phyloP scores from a whole-genome alignment of 2,888 invertebrate species.

The Zygothrica quintamaculata region DNA sequence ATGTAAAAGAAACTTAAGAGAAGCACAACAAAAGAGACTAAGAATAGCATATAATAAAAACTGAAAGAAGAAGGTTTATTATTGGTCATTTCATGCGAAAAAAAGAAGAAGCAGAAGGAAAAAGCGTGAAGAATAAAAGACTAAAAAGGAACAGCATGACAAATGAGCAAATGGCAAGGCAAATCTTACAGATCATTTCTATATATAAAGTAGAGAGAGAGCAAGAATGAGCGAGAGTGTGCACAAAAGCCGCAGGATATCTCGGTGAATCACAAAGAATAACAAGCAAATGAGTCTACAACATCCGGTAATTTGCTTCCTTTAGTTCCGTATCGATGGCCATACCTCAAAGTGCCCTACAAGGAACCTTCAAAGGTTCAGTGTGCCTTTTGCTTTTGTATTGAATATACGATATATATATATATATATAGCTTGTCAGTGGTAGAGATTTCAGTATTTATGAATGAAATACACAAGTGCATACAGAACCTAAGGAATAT shows the following conservation, averaged over 20 bases:
- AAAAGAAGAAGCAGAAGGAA: slow-evolving; percentile 30
- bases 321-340: slow-evolving; percentile 77
- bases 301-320: slow-evolving; percentile 84
- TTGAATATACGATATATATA: no score
- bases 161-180: slow-evolving; percentile 35
- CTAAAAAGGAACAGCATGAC: slow-evolving; percentile 15
- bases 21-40: no score
- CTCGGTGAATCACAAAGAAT: slow-evolving; percentile 66
- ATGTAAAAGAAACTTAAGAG: no score
- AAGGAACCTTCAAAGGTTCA: slow-evolving; percentile 57
- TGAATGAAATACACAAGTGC: slow-evolving; percentile 70
- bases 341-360: slow-evolving; percentile 28
- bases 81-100: slow-evolving; percentile 67
- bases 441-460: slow-evolving; percentile 68
- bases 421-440: slow-evolving; percentile 48
- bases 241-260: slow-evolving; percentile 74
- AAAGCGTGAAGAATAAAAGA: no score
- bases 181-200: no score
- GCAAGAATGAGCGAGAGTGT: slow-evolving; percentile 55
- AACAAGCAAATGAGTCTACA: slow-evolving; percentile 81
- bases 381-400: slow-evolving; percentile 61
- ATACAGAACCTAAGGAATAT: slow-evolving; percentile 11
- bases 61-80: slow-evolving; percentile 21
- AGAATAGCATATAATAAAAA: neutral
- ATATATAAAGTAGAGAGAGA: no score